phyloP scores from a whole-genome alignment of 2,113 vertebrate species.

The Laterallus jamaicensis region DNA sequence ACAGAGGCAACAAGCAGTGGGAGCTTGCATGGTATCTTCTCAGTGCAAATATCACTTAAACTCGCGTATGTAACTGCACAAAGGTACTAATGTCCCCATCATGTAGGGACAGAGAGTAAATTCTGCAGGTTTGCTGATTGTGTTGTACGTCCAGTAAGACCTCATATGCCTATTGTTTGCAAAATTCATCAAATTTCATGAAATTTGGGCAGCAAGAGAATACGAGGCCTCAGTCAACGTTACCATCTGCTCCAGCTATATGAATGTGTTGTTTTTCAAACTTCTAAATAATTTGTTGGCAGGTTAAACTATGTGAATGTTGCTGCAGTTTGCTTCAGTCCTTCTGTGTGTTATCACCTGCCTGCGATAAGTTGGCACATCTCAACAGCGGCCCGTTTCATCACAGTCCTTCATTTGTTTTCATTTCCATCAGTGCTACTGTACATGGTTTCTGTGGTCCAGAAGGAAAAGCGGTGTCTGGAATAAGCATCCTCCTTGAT shows the following conservation, averaged over 20 bases:
- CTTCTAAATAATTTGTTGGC: background rate
- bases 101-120: background rate
- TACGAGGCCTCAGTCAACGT: background rate
- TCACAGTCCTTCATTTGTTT: background rate
- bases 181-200: background rate
- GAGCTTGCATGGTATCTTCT: background rate
- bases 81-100: background rate
- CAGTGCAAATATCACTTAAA: background rate
- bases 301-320: background rate
- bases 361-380: background rate
- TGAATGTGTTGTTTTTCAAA: background rate
- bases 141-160: background rate
- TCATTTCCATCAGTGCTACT: background rate
- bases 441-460: background rate
- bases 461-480: background rate
- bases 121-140: background rate
- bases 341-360: background rate
- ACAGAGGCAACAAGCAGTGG: slow-evolving; percentile 14
- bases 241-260: background rate
- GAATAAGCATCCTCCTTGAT: background rate
- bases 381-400: background rate
- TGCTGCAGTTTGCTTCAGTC: background rate
- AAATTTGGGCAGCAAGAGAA: background rate
- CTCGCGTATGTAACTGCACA: background rate
- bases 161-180: background rate